Base-by-base conservation (phyloP, 2,888 invertebrate genomes). In the Euspilapteryx auroguttella region DNA sequence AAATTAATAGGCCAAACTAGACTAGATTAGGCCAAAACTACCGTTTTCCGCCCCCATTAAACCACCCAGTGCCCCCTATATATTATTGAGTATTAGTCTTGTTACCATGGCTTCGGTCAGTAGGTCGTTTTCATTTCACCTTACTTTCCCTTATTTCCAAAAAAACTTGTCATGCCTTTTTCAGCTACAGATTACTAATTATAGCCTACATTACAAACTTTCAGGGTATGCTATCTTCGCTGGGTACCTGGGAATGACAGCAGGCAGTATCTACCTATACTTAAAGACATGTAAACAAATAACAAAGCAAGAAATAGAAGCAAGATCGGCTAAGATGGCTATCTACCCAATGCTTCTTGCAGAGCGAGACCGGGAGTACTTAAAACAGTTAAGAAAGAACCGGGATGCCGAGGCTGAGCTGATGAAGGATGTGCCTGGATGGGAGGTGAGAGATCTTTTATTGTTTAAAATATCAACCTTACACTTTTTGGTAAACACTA, bases 371-470 rank as follows among this genome's bases (percentile, higher is more conserved):
- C 77, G 95, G 43, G 85, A 82, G 73, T 94, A 80, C 45, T 53
- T 96, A 51, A 91, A 87, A 46, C 89, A 93, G 44, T 45, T 90
- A 21, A 79, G 87, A 29, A 79, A 78, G 32, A 90, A 92, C 57
- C 81, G 93, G 10, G 92, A 93, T 10, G 87, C 87, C 37, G 96
- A 96, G 62, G 78, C 79, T 2, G 83, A 89, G 31, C 71, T 96
- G 17, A 97, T 97, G 96, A 83, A 84, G 38, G 83, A 94, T 57
- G 90, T 93, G 9, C 87, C 89, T 32, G 89, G 88, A 39, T 96
- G 96, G 96, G 84, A 88, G 76, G 81, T 80, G 45, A 41, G 15
- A 21, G 15, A 10, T 25, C 17, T 4, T 24, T 25, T 23, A 10
- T n/a, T n/a, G n/a, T n/a, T n/a, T n/a, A n/a, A n/a, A n/a, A 17